Percentiles rank a stretch among this genome's conserved stretches.
Evolutionary conservation across 2,113 vertebrate species (phyloP).

Genomic region (Abramis brama): DNA sequence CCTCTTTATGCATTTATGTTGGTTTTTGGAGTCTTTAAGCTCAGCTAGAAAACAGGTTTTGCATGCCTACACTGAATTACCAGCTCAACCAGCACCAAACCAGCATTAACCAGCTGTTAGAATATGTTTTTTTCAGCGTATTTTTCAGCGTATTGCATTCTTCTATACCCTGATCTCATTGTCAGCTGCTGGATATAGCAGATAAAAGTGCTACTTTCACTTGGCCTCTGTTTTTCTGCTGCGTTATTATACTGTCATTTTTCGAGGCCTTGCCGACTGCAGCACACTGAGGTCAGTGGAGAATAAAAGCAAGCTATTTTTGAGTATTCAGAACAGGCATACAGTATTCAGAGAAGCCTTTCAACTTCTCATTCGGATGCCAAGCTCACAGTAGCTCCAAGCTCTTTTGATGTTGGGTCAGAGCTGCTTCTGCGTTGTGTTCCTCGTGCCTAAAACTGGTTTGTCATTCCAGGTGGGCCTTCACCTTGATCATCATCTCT

Average conservation of each 20-base stretch:
- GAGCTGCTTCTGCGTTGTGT: neutral
- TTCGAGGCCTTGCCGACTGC: slow-evolving; percentile 11
- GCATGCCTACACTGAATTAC: neutral
- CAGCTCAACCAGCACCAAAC: neutral
- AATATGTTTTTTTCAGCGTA: neutral
- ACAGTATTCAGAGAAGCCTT: slow-evolving; percentile 37
- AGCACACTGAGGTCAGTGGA: slow-evolving; percentile 34
- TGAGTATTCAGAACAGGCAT: slow-evolving; percentile 26
- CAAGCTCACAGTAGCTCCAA: neutral
- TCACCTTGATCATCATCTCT: slow-evolving; percentile 98
- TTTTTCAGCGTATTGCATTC: neutral
- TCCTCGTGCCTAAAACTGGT: neutral
- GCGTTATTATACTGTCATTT: slow-evolving; percentile 43
- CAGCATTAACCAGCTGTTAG: neutral
- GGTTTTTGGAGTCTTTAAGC: neutral
- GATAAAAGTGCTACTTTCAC: slow-evolving; percentile 39
- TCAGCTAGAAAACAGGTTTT: neutral
- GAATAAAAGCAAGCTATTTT: slow-evolving; percentile 46
- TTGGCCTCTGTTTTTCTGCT: slow-evolving; percentile 21
- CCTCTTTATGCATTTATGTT: neutral
- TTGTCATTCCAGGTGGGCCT: slow-evolving; percentile 87
- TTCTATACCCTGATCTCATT: neutral
- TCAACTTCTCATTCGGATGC: slow-evolving; percentile 26
- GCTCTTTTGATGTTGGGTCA: slow-evolving; percentile 34
- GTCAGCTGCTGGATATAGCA: slow-evolving; percentile 21